These are phyloP conservation scores for Tangara arthus DNA, from an alignment of 2,797 vertebrate species.

Conservation along the genomic window DNA sequence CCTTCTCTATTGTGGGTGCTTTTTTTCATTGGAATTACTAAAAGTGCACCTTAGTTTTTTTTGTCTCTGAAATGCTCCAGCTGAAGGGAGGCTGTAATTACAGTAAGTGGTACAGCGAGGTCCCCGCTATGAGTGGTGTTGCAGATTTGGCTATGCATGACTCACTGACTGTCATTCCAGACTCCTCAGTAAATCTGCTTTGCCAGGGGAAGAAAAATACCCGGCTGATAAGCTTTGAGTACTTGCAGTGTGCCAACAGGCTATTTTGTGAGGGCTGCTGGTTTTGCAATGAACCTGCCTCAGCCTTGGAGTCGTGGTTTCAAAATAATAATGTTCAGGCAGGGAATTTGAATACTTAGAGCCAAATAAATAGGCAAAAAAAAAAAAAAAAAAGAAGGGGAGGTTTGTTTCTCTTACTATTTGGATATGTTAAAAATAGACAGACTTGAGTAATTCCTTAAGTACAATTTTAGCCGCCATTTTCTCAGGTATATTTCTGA, in stretches of 20 bases:
- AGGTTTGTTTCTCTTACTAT: not conserved
- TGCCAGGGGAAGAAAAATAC: not conserved
- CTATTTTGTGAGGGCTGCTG: not conserved
- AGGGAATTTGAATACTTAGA: not conserved
- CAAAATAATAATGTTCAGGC: not conserved
- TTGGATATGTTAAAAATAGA: not conserved
- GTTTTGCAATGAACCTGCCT: not conserved
- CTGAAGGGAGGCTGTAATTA: not conserved
- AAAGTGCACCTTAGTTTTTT: not conserved
- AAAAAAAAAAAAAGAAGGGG: fast-evolving
- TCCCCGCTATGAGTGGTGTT: not conserved
- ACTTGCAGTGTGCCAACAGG: not conserved
- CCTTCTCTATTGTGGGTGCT: slow-evolving; percentile 37
- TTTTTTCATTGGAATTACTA: slow-evolving; percentile 36
- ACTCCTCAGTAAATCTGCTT: not conserved
- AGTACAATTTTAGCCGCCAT: not conserved
- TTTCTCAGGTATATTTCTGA: not conserved
- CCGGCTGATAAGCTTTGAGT: not conserved
- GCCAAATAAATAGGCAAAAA: not conserved
- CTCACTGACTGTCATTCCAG: not conserved
- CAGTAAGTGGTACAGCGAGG: not conserved
- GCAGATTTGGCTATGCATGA: not conserved
- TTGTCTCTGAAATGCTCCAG: not conserved
- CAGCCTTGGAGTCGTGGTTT: not conserved
- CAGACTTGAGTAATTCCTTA: not conserved